A percentile compares a stretch with the other conserved stretches of the same genome.
Evolutionary conservation across 1,140 invertebrate genomes (phyloP).

Genomic region (Rhopalosiphum padi): DNA sequence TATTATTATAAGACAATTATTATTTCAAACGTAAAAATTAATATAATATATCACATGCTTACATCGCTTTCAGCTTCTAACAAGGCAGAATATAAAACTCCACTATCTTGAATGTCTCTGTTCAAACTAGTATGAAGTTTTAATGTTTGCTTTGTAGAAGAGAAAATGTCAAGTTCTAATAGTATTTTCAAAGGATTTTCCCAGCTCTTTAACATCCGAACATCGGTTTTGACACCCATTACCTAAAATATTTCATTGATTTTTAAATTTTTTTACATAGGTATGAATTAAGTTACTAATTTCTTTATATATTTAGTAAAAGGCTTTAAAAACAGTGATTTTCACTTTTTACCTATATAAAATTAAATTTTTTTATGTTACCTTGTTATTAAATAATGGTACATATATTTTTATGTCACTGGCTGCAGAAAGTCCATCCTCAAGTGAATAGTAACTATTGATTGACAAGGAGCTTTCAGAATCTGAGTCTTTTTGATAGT

Average conservation of each 20-base stretch:
- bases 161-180: conserved; percentile 44
- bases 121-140: neutral
- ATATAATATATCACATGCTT: neutral
- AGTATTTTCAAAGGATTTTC: neutral
- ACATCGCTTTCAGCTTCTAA: conserved; percentile 12
- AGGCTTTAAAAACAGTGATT: too few species aligned
- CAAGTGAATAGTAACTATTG: neutral
- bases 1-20: neutral
- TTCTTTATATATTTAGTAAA: neutral
- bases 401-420: neutral
- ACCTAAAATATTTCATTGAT: neutral
- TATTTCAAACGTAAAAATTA: neutral
- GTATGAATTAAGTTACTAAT: neutral
- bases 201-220: neutral
- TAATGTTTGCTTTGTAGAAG: neutral
- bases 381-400: neutral
- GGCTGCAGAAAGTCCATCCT: neutral
- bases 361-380: neutral
- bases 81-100: conserved; percentile 15
- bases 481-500: neutral
- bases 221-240: neutral
- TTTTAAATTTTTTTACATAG: neutral
- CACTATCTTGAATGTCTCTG: neutral
- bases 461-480: neutral
- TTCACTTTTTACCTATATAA: too few species aligned